Conservation (phyloP, 2,113 vertebrate species). For the Callorhinus ursinus region DNA sequence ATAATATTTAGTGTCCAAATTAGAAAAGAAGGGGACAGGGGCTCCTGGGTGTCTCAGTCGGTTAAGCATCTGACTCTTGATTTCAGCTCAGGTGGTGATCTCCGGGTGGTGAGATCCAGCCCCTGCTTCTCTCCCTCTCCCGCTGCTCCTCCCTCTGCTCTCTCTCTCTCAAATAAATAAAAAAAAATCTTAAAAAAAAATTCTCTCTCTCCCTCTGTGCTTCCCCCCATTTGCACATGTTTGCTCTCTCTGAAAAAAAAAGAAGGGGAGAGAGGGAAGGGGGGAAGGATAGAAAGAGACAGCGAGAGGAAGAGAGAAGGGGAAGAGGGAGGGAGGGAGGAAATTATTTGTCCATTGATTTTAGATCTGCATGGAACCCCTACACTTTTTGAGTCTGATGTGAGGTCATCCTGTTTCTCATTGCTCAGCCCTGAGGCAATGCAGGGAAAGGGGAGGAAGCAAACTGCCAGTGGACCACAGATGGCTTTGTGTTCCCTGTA, state of each 20-base stretch:
- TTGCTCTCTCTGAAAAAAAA: background rate
- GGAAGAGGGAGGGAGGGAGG: too few species aligned
- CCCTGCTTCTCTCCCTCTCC: background rate
- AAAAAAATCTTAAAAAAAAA: too few species aligned
- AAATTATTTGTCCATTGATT: background rate
- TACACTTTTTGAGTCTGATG: background rate
- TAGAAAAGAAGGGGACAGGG: background rate
- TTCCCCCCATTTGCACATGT: background rate
- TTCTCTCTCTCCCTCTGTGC: background rate
- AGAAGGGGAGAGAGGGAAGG: background rate
- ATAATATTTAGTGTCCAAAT: conserved; percentile 14
- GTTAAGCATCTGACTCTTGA: background rate
- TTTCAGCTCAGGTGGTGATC: background rate
- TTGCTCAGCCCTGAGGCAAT: background rate
- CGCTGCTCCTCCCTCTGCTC: background rate
- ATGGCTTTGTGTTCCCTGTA: background rate
- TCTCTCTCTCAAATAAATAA: too few species aligned
- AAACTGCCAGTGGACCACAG: background rate
- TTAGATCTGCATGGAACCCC: background rate
- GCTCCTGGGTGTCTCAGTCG: background rate
- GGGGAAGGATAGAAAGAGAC: too few species aligned
- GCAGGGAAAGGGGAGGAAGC: background rate
- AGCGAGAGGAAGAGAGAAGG: background rate
- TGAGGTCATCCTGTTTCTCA: background rate
- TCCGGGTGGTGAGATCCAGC: background rate